Evolutionary conservation across 2,113 vertebrate genomes (phyloP).

Genomic region (Tupaia chinensis): DNA sequence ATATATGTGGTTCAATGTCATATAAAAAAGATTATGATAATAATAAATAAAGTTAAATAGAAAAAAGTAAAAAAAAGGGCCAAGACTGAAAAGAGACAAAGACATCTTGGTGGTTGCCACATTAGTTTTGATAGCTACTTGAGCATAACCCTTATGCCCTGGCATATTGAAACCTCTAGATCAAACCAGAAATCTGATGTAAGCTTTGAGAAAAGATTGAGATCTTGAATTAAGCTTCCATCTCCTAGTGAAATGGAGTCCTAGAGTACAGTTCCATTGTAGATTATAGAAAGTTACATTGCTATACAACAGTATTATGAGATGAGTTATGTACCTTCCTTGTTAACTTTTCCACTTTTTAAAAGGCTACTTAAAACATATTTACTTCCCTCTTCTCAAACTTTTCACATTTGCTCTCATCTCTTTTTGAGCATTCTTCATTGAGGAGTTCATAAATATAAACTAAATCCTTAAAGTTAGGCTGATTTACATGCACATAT

Average conservation of each 20-base stretch:
- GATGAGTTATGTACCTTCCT: not conserved
- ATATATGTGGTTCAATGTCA: too few relatives aligned
- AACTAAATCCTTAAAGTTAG: not conserved
- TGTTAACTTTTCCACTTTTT: not conserved
- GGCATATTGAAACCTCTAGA: not conserved
- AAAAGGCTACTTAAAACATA: not conserved
- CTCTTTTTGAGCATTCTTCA: not conserved
- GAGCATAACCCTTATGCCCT: not conserved
- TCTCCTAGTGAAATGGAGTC: not conserved
- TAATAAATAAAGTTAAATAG: too few relatives aligned
- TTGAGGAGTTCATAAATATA: not conserved
- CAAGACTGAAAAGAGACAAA: not conserved
- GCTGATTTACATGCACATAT: not conserved
- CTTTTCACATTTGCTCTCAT: not conserved
- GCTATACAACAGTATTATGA: not conserved
- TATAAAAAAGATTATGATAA: too few relatives aligned
- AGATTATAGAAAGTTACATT: not conserved
- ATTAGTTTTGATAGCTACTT: not conserved
- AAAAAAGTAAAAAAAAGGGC: not conserved
- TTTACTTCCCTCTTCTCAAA: not conserved
- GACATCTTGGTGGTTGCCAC: not conserved
- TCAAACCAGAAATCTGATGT: not conserved
- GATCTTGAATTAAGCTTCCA: not conserved
- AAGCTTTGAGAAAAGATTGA: not conserved
- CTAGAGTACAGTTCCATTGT: not conserved